These are phyloP conservation scores for Patella caerulea DNA, from an alignment of 2,888 invertebrate genomes.

Conservation along the genomic window DNA sequence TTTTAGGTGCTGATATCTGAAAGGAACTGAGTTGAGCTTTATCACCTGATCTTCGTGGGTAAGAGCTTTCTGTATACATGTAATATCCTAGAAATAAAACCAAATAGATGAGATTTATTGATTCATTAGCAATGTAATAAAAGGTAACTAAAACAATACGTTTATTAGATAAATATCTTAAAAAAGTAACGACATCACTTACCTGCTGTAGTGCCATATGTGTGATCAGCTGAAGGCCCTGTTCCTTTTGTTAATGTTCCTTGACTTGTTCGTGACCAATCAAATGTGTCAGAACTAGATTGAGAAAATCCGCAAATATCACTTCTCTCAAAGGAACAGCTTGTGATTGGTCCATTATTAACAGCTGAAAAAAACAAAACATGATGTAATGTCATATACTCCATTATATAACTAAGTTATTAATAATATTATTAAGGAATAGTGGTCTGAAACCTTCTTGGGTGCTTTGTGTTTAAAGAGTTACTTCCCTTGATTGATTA, in stretches of 20 bases:
- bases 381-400: neutral
- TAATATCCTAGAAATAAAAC: conserved; percentile 73
- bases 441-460: no score
- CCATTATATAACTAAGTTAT: neutral
- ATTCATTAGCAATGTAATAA: neutral
- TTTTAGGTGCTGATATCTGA: conserved; percentile 36
- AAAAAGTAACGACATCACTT: neutral
- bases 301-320: conserved; percentile 56
- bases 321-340: conserved; percentile 53
- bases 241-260: conserved; percentile 43
- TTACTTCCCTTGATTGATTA: no score
- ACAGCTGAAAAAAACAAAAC: conserved; percentile 7
- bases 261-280: conserved; percentile 51
- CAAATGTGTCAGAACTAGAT: conserved; percentile 51
- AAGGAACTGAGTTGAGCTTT: conserved; percentile 75
- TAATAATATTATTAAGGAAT: no score
- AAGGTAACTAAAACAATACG: neutral
- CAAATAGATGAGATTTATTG: neutral
- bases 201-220: conserved; percentile 34
- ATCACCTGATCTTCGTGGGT: conserved; percentile 76
- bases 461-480: no score
- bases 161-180: neutral
- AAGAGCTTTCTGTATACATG: conserved; percentile 86
- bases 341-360: conserved; percentile 15
- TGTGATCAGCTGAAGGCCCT: conserved; percentile 42